A percentile compares a stretch with the other conserved stretches of the same genome.
Evolutionary conservation across 2,113 vertebrate genomes (phyloP).

Genomic region (Bubo blakistoni): DNA sequence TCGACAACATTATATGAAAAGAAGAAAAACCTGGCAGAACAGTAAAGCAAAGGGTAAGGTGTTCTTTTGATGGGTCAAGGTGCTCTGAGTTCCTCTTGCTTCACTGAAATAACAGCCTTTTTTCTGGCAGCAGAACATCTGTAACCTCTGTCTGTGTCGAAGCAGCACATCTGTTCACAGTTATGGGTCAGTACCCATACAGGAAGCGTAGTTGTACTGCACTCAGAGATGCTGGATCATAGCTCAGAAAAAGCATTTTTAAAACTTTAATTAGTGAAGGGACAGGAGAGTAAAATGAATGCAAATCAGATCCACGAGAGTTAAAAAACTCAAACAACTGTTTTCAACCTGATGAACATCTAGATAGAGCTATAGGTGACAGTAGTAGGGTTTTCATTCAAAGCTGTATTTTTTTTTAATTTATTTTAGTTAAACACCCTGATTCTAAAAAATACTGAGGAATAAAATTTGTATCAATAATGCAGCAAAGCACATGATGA

Average conservation of each 20-base stretch:
- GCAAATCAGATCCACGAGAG: conserved; percentile 19
- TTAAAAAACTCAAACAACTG: conserved; percentile 18
- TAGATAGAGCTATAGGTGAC: not conserved
- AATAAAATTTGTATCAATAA: not conserved
- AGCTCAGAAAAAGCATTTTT: conserved; percentile 20
- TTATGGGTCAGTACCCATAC: conserved; percentile 64
- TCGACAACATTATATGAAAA: conserved; percentile 53
- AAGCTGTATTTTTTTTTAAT: not conserved
- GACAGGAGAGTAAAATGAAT: conserved; percentile 48
- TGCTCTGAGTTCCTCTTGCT: conserved; percentile 68
- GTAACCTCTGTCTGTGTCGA: conserved; percentile 37
- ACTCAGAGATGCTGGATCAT: conserved; percentile 12
- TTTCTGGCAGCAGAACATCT: conserved; percentile 69
- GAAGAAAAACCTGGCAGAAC: conserved; percentile 63
- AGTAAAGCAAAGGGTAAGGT: conserved; percentile 72
- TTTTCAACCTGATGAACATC: not conserved
- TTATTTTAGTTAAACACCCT: not conserved
- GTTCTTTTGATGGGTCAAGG: conserved; percentile 77
- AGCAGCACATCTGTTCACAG: conserved; percentile 72
- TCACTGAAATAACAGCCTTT: conserved; percentile 46
- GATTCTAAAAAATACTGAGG: not conserved
- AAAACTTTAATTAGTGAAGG: conserved; percentile 21
- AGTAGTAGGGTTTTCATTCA: not conserved
- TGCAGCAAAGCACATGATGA: not conserved
- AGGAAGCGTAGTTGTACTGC: conserved; percentile 5